Conservation (phyloP, 2,113 vertebrate genomes). For the Brachypodius melanocephalos region DNA sequence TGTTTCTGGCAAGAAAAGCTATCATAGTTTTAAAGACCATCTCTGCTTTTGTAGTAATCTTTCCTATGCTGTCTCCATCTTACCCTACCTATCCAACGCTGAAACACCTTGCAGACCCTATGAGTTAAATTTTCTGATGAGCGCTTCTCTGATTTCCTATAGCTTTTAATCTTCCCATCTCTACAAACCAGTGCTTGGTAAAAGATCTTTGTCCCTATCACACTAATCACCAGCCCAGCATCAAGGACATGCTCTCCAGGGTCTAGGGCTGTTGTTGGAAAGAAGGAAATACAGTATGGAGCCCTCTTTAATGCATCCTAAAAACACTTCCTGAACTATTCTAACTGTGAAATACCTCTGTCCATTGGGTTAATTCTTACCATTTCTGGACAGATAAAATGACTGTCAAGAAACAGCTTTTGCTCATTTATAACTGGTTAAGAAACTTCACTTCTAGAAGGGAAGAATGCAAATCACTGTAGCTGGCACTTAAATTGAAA, state of each 20-base stretch:
- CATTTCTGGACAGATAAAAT: background rate
- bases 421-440: background rate
- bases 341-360: background rate
- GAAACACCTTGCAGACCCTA: background rate
- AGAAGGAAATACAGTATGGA: background rate
- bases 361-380: background rate
- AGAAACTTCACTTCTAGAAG: background rate
- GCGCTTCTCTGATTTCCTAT: background rate
- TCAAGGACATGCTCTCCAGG: background rate
- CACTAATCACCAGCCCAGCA: background rate
- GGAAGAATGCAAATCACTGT: background rate
- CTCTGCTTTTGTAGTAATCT: background rate
- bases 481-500: background rate
- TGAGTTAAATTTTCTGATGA: background rate
- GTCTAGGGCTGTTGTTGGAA: background rate
- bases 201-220: background rate
- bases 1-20: background rate
- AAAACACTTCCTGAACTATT: background rate
- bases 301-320: background rate
- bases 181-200: background rate
- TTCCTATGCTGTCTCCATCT: background rate
- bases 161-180: background rate
- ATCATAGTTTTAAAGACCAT: background rate
- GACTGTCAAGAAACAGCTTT: background rate
- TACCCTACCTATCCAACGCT: background rate